Percentiles rank a stretch among this genome's conserved stretches.
Evolutionary conservation across 2,113 vertebrate species (phyloP).

Genomic region (Paramormyrops kingsleyae): DNA sequence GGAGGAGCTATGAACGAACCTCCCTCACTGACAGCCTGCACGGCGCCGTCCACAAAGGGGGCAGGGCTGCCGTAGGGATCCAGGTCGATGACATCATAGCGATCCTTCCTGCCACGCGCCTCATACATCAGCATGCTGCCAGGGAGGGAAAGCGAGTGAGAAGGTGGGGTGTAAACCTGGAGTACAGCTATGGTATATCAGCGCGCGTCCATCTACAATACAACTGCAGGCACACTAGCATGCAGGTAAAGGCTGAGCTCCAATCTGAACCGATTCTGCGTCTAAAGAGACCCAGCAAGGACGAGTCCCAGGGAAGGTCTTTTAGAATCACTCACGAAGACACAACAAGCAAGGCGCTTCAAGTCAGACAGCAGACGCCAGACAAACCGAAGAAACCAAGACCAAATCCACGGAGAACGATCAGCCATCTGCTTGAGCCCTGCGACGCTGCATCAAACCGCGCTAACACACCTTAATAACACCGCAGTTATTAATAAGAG

Average conservation of each 20-base stretch:
- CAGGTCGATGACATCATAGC: conserved; percentile 83
- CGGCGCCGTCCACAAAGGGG: conserved; percentile 76
- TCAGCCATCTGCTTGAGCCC: not conserved
- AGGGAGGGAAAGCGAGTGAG: not conserved
- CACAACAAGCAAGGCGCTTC: not conserved
- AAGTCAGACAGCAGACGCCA: not conserved
- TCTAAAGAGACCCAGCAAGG: not conserved
- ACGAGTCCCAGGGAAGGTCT: not conserved
- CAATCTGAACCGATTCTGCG: not conserved
- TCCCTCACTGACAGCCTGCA: conserved; percentile 82
- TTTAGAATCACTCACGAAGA: not conserved
- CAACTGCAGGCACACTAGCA: not conserved
- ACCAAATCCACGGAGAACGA: not conserved
- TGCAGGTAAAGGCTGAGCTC: not conserved
- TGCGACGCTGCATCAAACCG: not conserved
- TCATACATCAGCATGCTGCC: conserved; percentile 76
- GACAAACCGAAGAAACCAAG: not conserved
- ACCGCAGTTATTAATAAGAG: not conserved
- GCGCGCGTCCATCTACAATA: not conserved
- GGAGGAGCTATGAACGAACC: conserved; percentile 48
- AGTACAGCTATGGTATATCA: not conserved
- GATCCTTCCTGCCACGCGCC: conserved; percentile 58
- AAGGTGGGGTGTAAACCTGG: not conserved
- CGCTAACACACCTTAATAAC: not conserved
- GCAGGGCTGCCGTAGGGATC: conserved; percentile 86